Evolutionary conservation across 2,797 vertebrate species (phyloP).

Genomic region (Lepus townsendii): DNA sequence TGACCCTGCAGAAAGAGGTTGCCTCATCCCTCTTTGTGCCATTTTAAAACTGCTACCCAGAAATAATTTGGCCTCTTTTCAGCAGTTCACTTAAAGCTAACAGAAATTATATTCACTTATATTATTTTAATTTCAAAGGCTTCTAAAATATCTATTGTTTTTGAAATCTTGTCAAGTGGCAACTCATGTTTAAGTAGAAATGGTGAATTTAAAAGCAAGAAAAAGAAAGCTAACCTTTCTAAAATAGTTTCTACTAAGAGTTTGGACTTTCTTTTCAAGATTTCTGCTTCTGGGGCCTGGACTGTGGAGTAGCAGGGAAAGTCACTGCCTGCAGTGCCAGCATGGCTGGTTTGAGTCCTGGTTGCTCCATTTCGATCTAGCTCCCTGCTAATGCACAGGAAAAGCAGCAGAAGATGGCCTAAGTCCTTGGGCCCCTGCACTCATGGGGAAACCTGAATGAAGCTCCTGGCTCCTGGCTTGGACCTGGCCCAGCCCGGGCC

Average conservation of each 20-base stretch:
- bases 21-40: not conserved
- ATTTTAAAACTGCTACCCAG: constrained; percentile 30
- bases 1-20: not conserved
- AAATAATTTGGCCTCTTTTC: not conserved
- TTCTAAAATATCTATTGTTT: not conserved
- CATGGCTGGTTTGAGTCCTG: no score
- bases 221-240: not conserved
- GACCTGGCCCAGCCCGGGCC: no score
- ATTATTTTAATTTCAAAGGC: not conserved
- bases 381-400: no score
- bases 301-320: no score
- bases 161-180: not conserved
- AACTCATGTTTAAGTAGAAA: not conserved
- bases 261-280: constrained; percentile 35
- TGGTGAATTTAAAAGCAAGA: not conserved
- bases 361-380: no score
- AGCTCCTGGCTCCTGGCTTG: no score
- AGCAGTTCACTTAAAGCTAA: constrained; percentile 6
- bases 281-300: not conserved
- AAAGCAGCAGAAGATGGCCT: no score
- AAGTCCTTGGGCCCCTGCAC: no score
- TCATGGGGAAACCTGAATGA: no score
- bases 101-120: not conserved
- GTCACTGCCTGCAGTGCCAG: no score
- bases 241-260: constrained; percentile 6